These are phyloP conservation scores for Drosophila burlai DNA, from an alignment of 1,140 invertebrate species.

Conservation along the genomic window DNA sequence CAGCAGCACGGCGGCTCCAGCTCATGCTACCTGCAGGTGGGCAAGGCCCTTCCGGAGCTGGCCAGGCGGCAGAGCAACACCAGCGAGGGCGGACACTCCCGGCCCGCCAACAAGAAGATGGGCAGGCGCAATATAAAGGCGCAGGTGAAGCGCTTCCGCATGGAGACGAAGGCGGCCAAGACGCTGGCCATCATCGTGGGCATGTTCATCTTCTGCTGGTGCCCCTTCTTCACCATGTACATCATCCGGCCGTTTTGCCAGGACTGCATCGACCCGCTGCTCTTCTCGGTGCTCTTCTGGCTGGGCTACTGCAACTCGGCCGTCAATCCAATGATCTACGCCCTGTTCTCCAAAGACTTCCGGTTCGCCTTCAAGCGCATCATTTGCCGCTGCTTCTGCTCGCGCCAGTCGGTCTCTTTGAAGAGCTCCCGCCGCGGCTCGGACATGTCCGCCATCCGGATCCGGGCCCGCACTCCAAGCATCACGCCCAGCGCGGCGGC, in stretches of 20 bases:
- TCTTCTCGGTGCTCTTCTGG: slow-evolving; percentile 95
- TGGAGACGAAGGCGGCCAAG: slow-evolving; percentile 95
- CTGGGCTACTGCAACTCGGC: slow-evolving; percentile 96
- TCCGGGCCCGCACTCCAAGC: slow-evolving; percentile 86
- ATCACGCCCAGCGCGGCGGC: slow-evolving; percentile 85
- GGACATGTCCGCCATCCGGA: slow-evolving; percentile 88
- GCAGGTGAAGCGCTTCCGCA: slow-evolving; percentile 88
- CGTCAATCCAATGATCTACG: slow-evolving; percentile 95
- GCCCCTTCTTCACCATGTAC: slow-evolving; percentile 95
- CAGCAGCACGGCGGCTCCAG: slow-evolving; percentile 85
- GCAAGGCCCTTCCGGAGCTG: slow-evolving; percentile 86
- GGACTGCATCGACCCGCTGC: slow-evolving; percentile 89
- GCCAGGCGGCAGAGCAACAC: slow-evolving; percentile 84
- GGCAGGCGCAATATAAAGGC: slow-evolving; percentile 86
- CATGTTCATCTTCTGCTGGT: slow-evolving; percentile 96
- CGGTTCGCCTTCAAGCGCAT: slow-evolving; percentile 93
- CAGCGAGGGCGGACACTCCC: slow-evolving; percentile 79
- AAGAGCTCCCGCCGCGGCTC: slow-evolving; percentile 87
- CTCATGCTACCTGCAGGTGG: slow-evolving; percentile 86
- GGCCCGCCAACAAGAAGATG: slow-evolving; percentile 88
- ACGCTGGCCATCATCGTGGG: slow-evolving; percentile 96
- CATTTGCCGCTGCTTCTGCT: slow-evolving; percentile 87
- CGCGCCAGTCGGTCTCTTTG: slow-evolving; percentile 70
- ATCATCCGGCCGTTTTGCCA: slow-evolving; percentile 90
- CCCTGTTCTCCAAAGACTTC: slow-evolving; percentile 94